Base-by-base conservation (phyloP, 1,140 invertebrate genomes). In the Eufriesea mexicana region DNA sequence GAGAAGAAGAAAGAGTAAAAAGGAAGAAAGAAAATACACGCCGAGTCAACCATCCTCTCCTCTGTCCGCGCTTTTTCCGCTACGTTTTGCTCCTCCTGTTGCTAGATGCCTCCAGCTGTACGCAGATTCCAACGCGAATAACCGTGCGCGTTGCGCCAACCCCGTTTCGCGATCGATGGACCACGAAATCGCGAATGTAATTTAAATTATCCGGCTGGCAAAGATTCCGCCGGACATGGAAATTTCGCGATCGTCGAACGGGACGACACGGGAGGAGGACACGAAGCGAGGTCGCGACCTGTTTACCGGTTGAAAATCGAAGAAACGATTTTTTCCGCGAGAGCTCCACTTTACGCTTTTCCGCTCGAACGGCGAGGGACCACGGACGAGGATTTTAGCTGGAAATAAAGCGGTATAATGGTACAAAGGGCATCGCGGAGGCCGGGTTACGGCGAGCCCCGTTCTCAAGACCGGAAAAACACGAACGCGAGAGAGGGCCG, bases 11-110 rank as follows among this genome's bases (percentile, higher is more conserved):
- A 57, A 81, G 82, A 72, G 83, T 28, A 61, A 80, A 73, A 84
- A 78, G 45, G 68, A 79, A 84, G 76, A 86, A 80, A 81, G 82
- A 86, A 70, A 90, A 85, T 89, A 92, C 89, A 90, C 89, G 90
- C 87, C 84, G 89, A 89, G 87, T 87, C 87, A 84, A 84, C 73
- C 59, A 62, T 80, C 80, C 79, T 71, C 76, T 75, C 68, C 7
- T 81, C 68, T 57, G 51, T 70, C 84, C 70, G 54, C 77, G 87
- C 84, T 89, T 89, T 87, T 89, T 88, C 87, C 84, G 87, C 64
- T 73, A 77, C 81, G 87, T 84, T 89, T 89, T 88, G 87, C 76
- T 64, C 75, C 59, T 68, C 45, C 62, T 67, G 82, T 78, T 75
- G 79, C 78, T 84, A 68, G 86, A 85, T 78, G 75, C 66, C 76